A percentile compares a stretch with the other conserved stretches of the same genome.
phyloP scores from a whole-genome alignment of 2,888 invertebrate species.

The Agonopterix alstromeriana region DNA sequence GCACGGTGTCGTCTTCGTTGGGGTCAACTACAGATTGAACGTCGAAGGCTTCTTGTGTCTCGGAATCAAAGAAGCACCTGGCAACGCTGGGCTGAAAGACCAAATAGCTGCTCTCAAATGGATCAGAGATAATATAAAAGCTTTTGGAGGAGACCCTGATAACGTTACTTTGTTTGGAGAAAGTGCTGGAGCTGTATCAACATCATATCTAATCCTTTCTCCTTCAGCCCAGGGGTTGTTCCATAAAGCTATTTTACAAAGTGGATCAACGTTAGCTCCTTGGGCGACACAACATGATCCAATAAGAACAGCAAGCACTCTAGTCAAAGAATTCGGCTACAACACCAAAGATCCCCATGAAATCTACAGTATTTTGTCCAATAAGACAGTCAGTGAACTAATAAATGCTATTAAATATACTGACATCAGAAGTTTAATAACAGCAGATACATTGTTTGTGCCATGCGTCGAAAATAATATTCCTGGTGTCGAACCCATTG shows the following conservation, averaged over 20 bases:
- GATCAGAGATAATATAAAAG: constrained; percentile 53
- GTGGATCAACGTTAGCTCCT: constrained; percentile 55
- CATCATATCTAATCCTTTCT: constrained; percentile 52
- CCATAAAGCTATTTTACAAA: constrained; percentile 59
- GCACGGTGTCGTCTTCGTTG: constrained; percentile 76
- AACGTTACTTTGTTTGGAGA: constrained; percentile 64
- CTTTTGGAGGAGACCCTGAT: constrained; percentile 59
- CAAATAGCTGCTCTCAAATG: constrained; percentile 61
- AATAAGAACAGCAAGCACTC: constrained; percentile 40
- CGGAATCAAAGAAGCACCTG: constrained; percentile 78
- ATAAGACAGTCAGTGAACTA: constrained; percentile 41
- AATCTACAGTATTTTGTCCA: constrained; percentile 48
- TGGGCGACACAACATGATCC: constrained; percentile 60
- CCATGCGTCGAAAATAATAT: constrained; percentile 58
- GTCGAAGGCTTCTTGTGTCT: constrained; percentile 80
- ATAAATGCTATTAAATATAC: constrained; percentile 40
- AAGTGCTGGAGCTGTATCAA: constrained; percentile 63
- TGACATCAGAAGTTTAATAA: constrained; percentile 50
- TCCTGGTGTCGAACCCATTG: constrained; percentile 47
- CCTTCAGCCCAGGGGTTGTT: constrained; percentile 54
- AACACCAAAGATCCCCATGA: constrained; percentile 48
- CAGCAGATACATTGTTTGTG: constrained; percentile 48
- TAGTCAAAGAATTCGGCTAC: constrained; percentile 55
- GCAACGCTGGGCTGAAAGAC: constrained; percentile 79
- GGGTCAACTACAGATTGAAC: constrained; percentile 77